Percentiles rank a stretch among this genome's conserved stretches.
These are phyloP conservation scores for Alethe castanea DNA, from an alignment of 2,113 vertebrate genomes.

Conservation along the genomic window DNA sequence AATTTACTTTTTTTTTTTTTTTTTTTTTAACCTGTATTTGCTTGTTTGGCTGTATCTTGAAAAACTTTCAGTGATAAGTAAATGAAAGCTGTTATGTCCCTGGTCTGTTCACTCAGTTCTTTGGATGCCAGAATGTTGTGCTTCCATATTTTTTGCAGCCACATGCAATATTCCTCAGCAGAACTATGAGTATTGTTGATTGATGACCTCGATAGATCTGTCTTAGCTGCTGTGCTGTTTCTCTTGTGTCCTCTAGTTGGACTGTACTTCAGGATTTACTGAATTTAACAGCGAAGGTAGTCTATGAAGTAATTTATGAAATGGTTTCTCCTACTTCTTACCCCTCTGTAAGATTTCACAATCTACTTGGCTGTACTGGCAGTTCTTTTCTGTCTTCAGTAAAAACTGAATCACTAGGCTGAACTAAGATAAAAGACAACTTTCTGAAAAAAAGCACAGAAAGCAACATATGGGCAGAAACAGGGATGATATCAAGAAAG, in stretches of 20 bases:
- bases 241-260: background rate
- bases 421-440: background rate
- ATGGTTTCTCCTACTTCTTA: background rate
- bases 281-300: background rate
- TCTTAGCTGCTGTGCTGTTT: background rate
- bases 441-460: background rate
- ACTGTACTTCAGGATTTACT: background rate
- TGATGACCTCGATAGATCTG: background rate
- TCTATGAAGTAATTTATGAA: background rate
- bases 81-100: background rate
- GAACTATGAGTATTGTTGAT: background rate
- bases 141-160: background rate
- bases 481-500: background rate
- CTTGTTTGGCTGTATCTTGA: background rate
- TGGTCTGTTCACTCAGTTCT: background rate
- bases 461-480: background rate
- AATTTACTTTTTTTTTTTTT: background rate
- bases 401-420: background rate
- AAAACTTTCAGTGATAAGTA: background rate
- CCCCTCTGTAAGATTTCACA: background rate
- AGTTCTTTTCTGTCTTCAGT: background rate
- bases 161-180: background rate
- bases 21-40: background rate
- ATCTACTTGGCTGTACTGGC: background rate
- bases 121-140: background rate